Percentiles rank a stretch among this genome's conserved stretches.
Conservation (phyloP, 2,888 invertebrate genomes). For the Pammene fasciana region DNA sequence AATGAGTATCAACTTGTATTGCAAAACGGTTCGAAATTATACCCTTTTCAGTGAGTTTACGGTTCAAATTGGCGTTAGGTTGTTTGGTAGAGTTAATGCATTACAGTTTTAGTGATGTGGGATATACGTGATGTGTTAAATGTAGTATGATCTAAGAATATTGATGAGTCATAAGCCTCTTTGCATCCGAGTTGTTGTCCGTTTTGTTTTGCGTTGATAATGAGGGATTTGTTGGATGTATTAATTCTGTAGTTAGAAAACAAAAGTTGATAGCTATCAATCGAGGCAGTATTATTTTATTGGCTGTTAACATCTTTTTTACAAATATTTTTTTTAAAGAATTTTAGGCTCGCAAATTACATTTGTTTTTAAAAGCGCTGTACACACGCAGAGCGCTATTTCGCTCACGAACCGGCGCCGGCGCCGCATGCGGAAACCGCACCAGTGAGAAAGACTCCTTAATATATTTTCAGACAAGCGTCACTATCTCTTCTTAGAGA, state of each 20-base stretch:
- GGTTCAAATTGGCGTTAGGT: neutral
- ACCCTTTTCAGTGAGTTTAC: neutral
- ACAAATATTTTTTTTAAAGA: too few species aligned
- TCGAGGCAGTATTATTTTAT: neutral
- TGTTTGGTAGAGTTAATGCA: neutral
- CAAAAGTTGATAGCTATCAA: conserved; percentile 23
- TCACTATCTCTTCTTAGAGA: too few species aligned
- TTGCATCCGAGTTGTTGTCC: conserved; percentile 1
- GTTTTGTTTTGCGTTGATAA: conserved; percentile 37
- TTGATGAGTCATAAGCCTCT: conserved; percentile 11
- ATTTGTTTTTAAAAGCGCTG: too few species aligned
- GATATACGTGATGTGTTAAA: conserved; percentile 6
- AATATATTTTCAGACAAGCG: too few species aligned
- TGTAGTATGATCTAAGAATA: conserved; percentile 14
- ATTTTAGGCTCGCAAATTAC: neutral
- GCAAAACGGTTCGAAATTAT: neutral
- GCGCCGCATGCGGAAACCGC: too few species aligned
- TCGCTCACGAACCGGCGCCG: too few species aligned
- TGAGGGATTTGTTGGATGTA: conserved; percentile 30
- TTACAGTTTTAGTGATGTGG: neutral
- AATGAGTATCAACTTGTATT: conserved; percentile 7
- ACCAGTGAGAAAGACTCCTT: too few species aligned
- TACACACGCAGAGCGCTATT: too few species aligned
- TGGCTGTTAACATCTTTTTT: neutral
- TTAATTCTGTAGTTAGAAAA: conserved; percentile 22